Base-by-base conservation (phyloP, 2,888 invertebrate genomes). In the Yponomeuta malinellus region DNA sequence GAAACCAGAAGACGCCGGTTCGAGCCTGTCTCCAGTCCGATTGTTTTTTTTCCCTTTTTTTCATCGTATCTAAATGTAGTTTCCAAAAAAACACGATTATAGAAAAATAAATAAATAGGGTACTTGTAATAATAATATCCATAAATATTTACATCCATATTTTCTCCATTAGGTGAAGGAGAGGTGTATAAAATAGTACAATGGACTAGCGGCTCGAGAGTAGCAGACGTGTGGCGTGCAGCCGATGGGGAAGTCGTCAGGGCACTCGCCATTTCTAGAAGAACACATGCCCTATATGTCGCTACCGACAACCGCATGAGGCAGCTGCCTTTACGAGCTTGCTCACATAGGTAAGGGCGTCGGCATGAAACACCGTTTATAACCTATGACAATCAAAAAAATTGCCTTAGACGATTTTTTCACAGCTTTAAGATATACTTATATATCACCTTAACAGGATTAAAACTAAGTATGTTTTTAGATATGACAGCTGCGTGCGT, bases 111-210 rank as follows among this genome's bases (percentile, higher is more conserved):
- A 23, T 23, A 23, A 23, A 23, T 23, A 23, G 23, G 23, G 23
- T 23, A 23, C 23, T 23, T 23, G 23, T 23, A 43, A 8, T 43
- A 8, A 43, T 43, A 43, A 8, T 43, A 43, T 43, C 8, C 43
- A 43, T 43, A 43, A 43, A 43, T 43, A 8, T 37, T 5, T 4
- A 5, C 37, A 37, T 37, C 5, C 0, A 37, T 37, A 37, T 43
- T 71, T 63, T 59, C 52, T 59, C 8, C 52, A 15, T 15, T 77
- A 94, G 94, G 88, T 81, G 92, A 91, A 71, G 94, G 94, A 1
- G 92, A 93, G 73, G 92, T 95, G 66, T 94, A 94, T 83, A 95
- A 95, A 81, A 90, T 95, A 81, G 93, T 94, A 67, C 94, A 95
- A 75, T 94, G 94, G 94, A 87, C 88, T 67, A 93, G 93, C 48